Evolutionary conservation across 23 tunicate genomes (phyloP), one percentile per base, ranked within the genome.

Genomic region (Botrylloides violaceus): DNA sequence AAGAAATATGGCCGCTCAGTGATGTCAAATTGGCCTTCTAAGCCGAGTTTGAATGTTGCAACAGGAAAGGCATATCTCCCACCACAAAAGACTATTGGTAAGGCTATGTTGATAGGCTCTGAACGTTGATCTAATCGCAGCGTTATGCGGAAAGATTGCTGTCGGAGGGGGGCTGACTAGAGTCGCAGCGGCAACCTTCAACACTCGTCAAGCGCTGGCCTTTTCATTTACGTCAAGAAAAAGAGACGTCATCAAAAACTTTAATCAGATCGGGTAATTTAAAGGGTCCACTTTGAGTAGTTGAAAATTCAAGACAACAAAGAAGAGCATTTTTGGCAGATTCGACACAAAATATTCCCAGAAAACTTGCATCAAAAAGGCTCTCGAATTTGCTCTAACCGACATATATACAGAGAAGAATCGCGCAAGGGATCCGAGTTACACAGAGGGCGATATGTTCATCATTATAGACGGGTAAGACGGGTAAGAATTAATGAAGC

Each of bases 381-480:
- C 90, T 2, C 36, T 83, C 4, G 58, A 71, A 1, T 61, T 53
- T 24, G 90, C 58, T 33, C 58, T 43, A 22, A 64, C 55, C 50
- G 25, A 34, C 25, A 53, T 36, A 18, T 73, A 58, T 43, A 24
- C 71, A 32, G 50, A 29, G 36, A 47, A 61, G 34, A 77, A 80
- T 32, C 76, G 81, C 7, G 62, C 83, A 62, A 59, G 73, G 49
- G 82, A 65, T n/a, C 29, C 64, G 26, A 4, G 28, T 31, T 32
- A 73, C 23, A 79, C 76, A 32, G 94, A 79, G 47, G 80, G 72
- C 48, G 94, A 85, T 65, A 75, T 85, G 25, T 73, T 85, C 36
- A 64, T 85, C 68, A 73, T 85, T 21, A 81, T 84, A 3, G 94
- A 85, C 61, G 94, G 94, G 94, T 80, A 58, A 66, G 21, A n/a